Evolutionary conservation across 2,113 vertebrate species (phyloP).

Genomic region (Paramormyrops kingsleyae): DNA sequence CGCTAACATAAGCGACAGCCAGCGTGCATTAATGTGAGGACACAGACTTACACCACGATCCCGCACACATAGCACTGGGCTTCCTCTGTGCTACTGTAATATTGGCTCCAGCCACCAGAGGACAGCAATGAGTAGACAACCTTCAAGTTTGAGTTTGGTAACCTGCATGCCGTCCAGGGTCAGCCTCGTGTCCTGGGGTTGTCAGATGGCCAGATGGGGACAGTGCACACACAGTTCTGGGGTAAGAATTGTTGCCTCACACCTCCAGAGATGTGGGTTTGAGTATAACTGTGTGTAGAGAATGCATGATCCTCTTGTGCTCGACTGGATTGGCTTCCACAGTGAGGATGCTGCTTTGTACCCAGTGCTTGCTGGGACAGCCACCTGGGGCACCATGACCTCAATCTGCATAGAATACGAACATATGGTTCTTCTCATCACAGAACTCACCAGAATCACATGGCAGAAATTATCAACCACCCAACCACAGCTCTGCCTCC

Average conservation of each 20-base stretch:
- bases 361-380: neutral
- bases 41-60: neutral
- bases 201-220: neutral
- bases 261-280: neutral
- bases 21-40: neutral
- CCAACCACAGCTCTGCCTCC: neutral
- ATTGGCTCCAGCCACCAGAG: constrained; percentile 17
- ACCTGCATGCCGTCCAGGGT: neutral
- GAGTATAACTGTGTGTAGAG: neutral
- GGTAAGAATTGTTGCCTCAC: neutral
- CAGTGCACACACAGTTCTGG: neutral
- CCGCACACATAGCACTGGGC: neutral
- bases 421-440: neutral
- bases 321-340: neutral
- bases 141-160: neutral
- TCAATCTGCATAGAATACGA: neutral
- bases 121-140: constrained; percentile 2
- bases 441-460: neutral
- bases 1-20: neutral
- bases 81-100: constrained; percentile 17
- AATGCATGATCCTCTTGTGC: neutral
- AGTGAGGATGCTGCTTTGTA: neutral
- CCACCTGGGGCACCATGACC: neutral
- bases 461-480: neutral
- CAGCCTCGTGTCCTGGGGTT: neutral